A percentile compares a stretch with the other conserved stretches of the same genome.
Conservation (phyloP, 2,113 vertebrate species). For the Tenrec ecaudatus region DNA sequence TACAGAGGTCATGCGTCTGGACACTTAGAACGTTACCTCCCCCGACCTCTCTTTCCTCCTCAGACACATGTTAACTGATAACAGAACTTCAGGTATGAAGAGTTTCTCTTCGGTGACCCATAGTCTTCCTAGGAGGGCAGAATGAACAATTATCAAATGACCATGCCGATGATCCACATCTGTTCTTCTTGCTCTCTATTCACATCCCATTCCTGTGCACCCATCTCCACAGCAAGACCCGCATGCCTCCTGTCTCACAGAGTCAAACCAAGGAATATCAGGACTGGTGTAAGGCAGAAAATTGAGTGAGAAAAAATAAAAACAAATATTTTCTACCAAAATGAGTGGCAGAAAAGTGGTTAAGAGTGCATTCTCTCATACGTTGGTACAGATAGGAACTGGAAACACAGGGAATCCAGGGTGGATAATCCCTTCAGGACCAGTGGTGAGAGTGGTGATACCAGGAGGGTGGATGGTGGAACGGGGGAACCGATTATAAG, state of each 20-base stretch:
- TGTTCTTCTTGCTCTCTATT: not conserved
- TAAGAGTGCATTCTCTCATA: not conserved
- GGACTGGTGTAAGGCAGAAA: no score
- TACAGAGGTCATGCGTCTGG: no score
- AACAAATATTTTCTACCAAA: not conserved
- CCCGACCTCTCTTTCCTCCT: not conserved
- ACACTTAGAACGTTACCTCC: not conserved
- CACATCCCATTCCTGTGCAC: not conserved
- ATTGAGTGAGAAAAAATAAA: not conserved
- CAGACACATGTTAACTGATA: not conserved
- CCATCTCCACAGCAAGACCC: not conserved
- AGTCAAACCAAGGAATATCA: not conserved
- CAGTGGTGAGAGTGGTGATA: no score
- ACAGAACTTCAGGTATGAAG: not conserved
- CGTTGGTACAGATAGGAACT: no score
- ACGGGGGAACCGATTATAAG: no score
- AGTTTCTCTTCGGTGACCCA: not conserved
- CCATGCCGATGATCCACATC: not conserved
- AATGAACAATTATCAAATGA: not conserved
- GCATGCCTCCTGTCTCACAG: not conserved
- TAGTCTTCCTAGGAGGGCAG: not conserved
- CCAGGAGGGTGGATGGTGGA: no score
- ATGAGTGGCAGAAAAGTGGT: not conserved
- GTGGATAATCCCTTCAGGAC: no score
- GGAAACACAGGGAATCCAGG: no score